Evolutionary conservation across 2,888 invertebrate genomes (phyloP), one percentile per base, ranked within the genome.

Genomic region (Micoletzkya japonica): DNA sequence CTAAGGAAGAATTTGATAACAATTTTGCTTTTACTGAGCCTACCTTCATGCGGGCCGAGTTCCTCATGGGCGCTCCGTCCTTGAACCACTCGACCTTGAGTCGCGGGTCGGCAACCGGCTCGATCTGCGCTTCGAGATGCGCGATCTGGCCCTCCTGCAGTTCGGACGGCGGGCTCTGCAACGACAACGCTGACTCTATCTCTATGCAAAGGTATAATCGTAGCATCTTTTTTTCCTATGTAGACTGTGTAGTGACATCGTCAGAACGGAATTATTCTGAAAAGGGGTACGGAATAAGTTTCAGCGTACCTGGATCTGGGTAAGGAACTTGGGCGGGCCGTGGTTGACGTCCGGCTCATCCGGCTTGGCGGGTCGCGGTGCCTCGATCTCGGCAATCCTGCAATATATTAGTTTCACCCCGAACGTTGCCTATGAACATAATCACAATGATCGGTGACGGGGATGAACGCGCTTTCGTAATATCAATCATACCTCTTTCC

Each of bases 131-230:
- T 87, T 96, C 97, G 86, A 95, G 94, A 87, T 97, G 95, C 78
- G 94, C 94, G 81, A 94, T 92, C 87, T 95, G 94, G 44, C 95
- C 95, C 88, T 98, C 97, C 68, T 92, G 92, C 72, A 97, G 88
- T 86, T 92, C 92, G n/a, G n/a, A n/a, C 2, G 91, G 91, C 14
- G 93, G 90, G 37, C 74, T 74, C 63, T 79, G 57, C 44, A 57
- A 37, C 7, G n/a, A 86, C 94, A 94, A 4, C 57, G 17, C n/a
- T 24, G 20, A 57, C 30, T 57, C 20, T 50, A 24, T 7, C 3
- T 50, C 24, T 50, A 10, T 50, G 17, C 39, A 39, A 17, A 39
- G 7, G 10, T 17, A 39, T n/a, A n/a, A n/a, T n/a, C n/a, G n/a
- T n/a, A n/a, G n/a, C n/a, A n/a, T n/a, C n/a, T n/a, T n/a, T n/a